Percentiles rank a stretch among this genome's conserved stretches.
Conservation (phyloP, 2,113 vertebrate species). For the Syngnathus floridae region DNA sequence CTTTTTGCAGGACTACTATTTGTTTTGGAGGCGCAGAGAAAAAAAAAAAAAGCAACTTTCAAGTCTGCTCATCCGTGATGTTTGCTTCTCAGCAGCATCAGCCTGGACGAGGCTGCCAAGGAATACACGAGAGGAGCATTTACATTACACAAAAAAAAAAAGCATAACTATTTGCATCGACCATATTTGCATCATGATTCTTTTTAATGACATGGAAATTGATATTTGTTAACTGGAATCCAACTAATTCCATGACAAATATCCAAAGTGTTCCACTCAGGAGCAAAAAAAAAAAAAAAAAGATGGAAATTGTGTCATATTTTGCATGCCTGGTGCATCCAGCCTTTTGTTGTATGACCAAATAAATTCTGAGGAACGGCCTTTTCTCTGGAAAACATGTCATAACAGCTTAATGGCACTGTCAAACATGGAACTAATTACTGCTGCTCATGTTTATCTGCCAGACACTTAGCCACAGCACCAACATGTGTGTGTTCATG, state of each 20-base stretch:
- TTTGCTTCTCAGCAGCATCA: constrained; percentile 33
- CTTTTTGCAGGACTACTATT: constrained; percentile 35
- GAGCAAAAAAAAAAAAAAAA: not conserved
- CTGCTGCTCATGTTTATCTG: constrained; percentile 27
- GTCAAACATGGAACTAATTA: constrained; percentile 64
- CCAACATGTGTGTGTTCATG: constrained; percentile 24
- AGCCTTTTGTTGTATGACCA: constrained; percentile 5
- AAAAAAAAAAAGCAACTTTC: constrained; percentile 39
- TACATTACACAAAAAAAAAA: not conserved
- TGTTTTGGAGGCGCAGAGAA: constrained; percentile 35
- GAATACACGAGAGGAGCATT: not conserved
- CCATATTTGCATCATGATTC: not conserved
- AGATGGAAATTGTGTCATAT: not conserved
- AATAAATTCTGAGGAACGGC: constrained; percentile 27
- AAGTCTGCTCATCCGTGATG: constrained; percentile 50
- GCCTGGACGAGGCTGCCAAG: constrained; percentile 6
- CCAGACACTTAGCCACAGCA: constrained; percentile 27
- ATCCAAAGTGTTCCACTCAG: not conserved
- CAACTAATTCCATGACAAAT: not conserved
- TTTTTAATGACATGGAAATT: too few species aligned
- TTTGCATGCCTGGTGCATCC: not conserved
- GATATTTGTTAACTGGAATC: too few species aligned
- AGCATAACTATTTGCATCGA: not conserved
- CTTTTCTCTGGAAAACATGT: constrained; percentile 28
- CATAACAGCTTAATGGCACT: constrained; percentile 49